phyloP scores from a whole-genome alignment of 2,113 vertebrate species.

The Sialia sialis region DNA sequence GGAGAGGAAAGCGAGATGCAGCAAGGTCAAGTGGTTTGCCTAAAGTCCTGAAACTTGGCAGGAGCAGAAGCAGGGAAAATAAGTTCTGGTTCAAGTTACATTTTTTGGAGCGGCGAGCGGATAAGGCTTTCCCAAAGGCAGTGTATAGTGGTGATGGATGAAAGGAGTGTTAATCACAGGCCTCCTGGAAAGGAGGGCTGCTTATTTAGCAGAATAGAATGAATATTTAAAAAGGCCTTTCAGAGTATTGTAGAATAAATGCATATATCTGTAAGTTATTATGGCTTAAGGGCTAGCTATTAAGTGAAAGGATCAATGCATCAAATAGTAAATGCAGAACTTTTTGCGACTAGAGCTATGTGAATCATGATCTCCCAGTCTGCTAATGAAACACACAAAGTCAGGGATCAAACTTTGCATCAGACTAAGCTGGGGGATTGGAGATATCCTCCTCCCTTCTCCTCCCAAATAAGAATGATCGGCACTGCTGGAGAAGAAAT shows the following conservation, averaged over 20 bases:
- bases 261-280: slow-evolving; percentile 62
- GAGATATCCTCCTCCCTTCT: not conserved
- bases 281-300: slow-evolving; percentile 55
- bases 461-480: not conserved
- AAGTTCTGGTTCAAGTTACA: slow-evolving; percentile 29
- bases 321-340: slow-evolving; percentile 47
- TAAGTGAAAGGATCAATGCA: slow-evolving; percentile 58
- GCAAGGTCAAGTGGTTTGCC: slow-evolving; percentile 44
- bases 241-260: slow-evolving; percentile 58
- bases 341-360: not conserved
- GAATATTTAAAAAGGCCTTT: slow-evolving; percentile 65
- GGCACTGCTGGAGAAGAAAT: not conserved
- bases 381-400: not conserved
- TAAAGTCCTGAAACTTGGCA: slow-evolving; percentile 29
- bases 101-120: not conserved
- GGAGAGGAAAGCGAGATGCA: not conserved
- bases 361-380: not conserved
- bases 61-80: not conserved
- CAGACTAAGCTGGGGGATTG: not conserved
- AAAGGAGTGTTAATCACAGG: slow-evolving; percentile 44
- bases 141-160: not conserved
- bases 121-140: slow-evolving; percentile 51
- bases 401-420: not conserved
- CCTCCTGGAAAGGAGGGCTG: slow-evolving; percentile 47
- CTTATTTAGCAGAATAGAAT: slow-evolving; percentile 64